Evolutionary conservation across 2,797 vertebrate genomes (phyloP), one percentile per base, ranked within the genome.

Genomic region (Silurus lanzhouensis): DNA sequence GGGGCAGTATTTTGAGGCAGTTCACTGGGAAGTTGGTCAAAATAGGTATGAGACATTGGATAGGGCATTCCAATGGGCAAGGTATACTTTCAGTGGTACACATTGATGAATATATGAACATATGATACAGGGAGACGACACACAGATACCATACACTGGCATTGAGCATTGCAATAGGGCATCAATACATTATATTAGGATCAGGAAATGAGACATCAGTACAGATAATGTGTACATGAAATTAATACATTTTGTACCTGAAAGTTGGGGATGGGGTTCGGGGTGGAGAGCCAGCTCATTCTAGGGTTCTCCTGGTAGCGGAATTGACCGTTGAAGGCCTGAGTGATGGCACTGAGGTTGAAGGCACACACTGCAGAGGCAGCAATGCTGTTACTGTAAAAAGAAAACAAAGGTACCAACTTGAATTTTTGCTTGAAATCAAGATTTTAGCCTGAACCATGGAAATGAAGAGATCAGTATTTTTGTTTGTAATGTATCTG

Each of bases 271-370:
- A 97, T 97, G 85, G 98, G 97, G 91, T 99, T 99, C 7, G 96
- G 95, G 82, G 97, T 97, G 0, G 97, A 96, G 85, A 97, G 96
- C 98, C 98, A 99, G 87, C 96, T 96, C 0, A 96, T 97, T 80
- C 98, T 96, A 0, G 97, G 98, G 92, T 98, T 99, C 90, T 99
- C 98, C 93, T 99, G 98, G 91, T 96, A 98, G 88, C 97, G 97
- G 92, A 99, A 99, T 5, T 97, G 97, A 72, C 98, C 98, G 0
- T 94, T 96, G 92, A 99, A 99, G 78, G 96, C 94, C 88, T 97
- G 96, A 0, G 95, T 95, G 91, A 99, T 95, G 91, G 98, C 93
- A 31, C 97, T 99, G 91, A 99, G 93, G 91, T 99, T 99, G 95
- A 97, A 99, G 90, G 97, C 95, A 44, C 98, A 99, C 85, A 99